phyloP scores from a whole-genome alignment of 2,888 invertebrate genomes.

The Trichogramma dendrolimi region DNA sequence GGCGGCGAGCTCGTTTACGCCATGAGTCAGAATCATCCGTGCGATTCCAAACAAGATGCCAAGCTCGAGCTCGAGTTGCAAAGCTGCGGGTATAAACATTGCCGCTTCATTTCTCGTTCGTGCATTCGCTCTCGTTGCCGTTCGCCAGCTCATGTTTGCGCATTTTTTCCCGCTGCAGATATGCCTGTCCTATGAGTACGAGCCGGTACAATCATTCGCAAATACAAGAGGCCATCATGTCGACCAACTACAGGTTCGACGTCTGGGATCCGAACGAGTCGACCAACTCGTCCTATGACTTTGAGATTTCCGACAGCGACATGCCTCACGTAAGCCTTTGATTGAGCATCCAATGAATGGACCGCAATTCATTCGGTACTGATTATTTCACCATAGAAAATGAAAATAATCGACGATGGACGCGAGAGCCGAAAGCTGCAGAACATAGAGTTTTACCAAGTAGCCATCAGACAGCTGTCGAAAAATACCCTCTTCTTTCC shows the following conservation, averaged over 20 bases:
- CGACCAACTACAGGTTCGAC: slow-evolving; percentile 57
- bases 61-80: slow-evolving; percentile 39
- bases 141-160: no score
- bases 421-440: slow-evolving; percentile 57
- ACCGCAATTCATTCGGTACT: not conserved
- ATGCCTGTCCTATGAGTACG: slow-evolving; percentile 54
- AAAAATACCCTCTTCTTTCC: slow-evolving; percentile 62
- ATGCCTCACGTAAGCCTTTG: slow-evolving; percentile 38
- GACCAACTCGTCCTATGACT: slow-evolving; percentile 47
- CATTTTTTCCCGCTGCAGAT: slow-evolving; percentile 48
- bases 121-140: no score
- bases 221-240: slow-evolving; percentile 51
- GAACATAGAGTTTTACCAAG: slow-evolving; percentile 59
- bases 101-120: no score
- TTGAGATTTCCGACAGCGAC: slow-evolving; percentile 39
- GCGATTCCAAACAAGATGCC: slow-evolving; percentile 38
- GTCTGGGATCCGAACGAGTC: slow-evolving; percentile 34
- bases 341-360: not conserved
- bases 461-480: slow-evolving; percentile 58
- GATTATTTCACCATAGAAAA: slow-evolving; percentile 18
- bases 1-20: slow-evolving; percentile 37
- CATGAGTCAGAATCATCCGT: slow-evolving; percentile 42
- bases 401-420: slow-evolving; percentile 42
- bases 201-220: no score
- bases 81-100: slow-evolving; percentile 43